A percentile compares a stretch with the other conserved stretches of the same genome.
Conservation (phyloP, 2,797 vertebrate species). For the Gallinago solitaria region DNA sequence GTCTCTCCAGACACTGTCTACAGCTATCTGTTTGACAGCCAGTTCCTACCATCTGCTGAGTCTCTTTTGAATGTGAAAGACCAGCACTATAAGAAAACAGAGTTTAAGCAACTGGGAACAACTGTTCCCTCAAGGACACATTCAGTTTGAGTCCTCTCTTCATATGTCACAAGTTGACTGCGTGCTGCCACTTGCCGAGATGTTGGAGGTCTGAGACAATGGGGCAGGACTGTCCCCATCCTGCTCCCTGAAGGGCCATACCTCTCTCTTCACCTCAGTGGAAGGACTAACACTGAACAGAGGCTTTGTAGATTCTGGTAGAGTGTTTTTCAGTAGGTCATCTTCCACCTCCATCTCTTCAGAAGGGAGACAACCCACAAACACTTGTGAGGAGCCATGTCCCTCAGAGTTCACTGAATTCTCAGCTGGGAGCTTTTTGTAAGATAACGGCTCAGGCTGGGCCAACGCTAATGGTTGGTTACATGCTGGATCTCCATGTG, state of each 20-base stretch:
- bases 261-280: constrained; percentile 8
- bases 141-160: constrained; percentile 10
- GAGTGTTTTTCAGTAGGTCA: constrained; percentile 61
- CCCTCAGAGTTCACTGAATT: constrained; percentile 51
- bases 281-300: constrained; percentile 51
- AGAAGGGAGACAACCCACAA: constrained; percentile 49
- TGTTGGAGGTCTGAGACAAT: constrained; percentile 59
- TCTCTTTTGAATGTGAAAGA: background rate
- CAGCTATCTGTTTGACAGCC: constrained; percentile 19
- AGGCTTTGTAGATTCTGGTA: constrained; percentile 56
- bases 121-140: background rate
- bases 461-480: constrained; percentile 10
- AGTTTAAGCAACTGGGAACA: constrained; percentile 13
- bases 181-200: constrained; percentile 57
- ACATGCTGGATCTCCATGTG: background rate
- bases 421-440: constrained; percentile 37
- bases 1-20: constrained; percentile 21
- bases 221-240: constrained; percentile 59
- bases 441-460: background rate
- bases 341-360: constrained; percentile 86
- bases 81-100: background rate
- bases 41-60: background rate
- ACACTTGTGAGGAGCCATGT: background rate
- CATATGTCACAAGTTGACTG: constrained; percentile 76
- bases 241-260: constrained; percentile 39